These are phyloP conservation scores for Archivesica marissinica DNA, from an alignment of 1,140 invertebrate genomes.

Conservation along the genomic window DNA sequence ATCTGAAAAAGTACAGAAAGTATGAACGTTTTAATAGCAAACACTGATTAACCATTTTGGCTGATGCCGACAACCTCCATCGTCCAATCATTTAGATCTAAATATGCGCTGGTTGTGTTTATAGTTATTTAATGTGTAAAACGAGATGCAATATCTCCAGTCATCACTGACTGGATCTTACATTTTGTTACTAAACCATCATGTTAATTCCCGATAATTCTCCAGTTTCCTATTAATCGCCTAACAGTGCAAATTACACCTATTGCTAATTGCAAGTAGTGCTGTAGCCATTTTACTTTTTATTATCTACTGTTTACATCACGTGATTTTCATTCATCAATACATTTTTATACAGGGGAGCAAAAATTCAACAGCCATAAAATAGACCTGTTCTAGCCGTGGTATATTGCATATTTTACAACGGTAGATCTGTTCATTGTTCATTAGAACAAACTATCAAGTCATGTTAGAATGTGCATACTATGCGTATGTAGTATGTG, in stretches of 20 bases:
- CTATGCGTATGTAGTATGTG: too few relatives aligned
- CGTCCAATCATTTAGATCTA: background rate
- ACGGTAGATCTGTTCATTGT: too few relatives aligned
- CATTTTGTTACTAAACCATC: background rate
- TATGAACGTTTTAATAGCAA: background rate
- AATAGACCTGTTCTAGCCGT: too few relatives aligned
- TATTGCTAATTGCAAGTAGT: background rate
- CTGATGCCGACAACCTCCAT: background rate
- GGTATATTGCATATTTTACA: too few relatives aligned
- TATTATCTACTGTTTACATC: constrained; percentile 1
- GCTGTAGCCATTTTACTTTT: background rate
- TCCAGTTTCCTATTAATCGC: background rate
- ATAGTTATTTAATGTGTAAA: background rate
- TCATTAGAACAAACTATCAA: too few relatives aligned
- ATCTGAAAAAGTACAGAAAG: background rate
- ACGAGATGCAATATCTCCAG: background rate
- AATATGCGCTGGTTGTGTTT: background rate
- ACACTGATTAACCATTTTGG: background rate
- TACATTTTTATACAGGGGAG: too few relatives aligned
- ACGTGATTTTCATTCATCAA: constrained; percentile 19
- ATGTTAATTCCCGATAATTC: background rate
- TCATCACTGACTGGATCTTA: background rate
- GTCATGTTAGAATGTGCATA: too few relatives aligned
- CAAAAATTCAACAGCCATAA: too few relatives aligned
- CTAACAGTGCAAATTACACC: background rate